Evolutionary conservation across 2,113 vertebrate species (phyloP).

Genomic region (Ctenomys sociabilis): DNA sequence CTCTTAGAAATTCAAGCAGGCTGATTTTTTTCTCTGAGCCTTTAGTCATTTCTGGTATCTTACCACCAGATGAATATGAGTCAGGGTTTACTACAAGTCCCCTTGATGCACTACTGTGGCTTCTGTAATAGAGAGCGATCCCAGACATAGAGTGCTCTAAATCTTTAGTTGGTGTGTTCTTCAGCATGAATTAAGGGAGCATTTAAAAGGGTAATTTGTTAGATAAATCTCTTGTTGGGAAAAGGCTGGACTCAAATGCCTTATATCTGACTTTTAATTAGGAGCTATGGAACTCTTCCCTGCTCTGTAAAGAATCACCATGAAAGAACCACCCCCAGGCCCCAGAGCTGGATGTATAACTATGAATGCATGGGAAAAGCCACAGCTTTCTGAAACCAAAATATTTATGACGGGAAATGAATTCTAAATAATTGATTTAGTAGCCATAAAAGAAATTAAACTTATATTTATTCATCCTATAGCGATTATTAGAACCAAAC

Average conservation of each 20-base stretch:
- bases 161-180: neutral
- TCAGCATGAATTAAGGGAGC: neutral
- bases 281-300: neutral
- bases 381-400: neutral
- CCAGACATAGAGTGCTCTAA: neutral
- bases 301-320: neutral
- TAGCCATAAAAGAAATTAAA: neutral
- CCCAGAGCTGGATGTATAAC: neutral
- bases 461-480: neutral
- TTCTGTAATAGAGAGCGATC: neutral
- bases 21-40: neutral
- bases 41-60: neutral
- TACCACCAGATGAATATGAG: neutral
- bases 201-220: neutral
- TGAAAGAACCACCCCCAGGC: neutral
- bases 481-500: neutral
- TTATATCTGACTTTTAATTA: neutral
- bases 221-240: neutral
- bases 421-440: neutral
- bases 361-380: neutral
- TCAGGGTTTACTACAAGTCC: neutral
- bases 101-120: neutral
- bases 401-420: neutral
- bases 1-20: neutral
- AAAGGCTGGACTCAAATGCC: neutral